These are phyloP conservation scores for Chaetops frenatus DNA, from an alignment of 2,113 vertebrate genomes.

Conservation along the genomic window DNA sequence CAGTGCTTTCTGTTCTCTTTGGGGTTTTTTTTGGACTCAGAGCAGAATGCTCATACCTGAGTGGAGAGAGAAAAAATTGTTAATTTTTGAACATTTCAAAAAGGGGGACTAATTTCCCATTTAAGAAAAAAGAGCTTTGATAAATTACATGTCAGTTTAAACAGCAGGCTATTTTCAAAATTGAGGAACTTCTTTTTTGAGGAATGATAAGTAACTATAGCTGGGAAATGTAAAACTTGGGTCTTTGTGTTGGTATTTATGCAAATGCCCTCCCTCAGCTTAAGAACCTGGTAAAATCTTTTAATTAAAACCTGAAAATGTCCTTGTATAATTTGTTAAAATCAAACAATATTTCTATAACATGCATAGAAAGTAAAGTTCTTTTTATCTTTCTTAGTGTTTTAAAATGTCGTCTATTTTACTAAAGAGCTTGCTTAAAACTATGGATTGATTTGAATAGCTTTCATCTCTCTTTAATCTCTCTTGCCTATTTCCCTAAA, in stretches of 20 bases:
- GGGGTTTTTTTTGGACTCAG: accelerated
- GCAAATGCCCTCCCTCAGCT: not conserved
- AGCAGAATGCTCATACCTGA: not conserved
- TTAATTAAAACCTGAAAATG: not conserved
- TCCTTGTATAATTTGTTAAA: not conserved
- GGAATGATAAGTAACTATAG: not conserved
- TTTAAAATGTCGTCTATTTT: not conserved
- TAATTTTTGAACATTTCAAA: not conserved
- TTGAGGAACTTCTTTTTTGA: not conserved
- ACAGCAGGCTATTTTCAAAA: not conserved
- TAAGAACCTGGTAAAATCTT: not conserved
- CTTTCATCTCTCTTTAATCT: not conserved
- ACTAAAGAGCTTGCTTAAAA: not conserved
- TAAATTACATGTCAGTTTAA: not conserved
- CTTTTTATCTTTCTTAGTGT: not conserved
- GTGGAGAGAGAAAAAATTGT: not conserved
- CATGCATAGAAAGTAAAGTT: not conserved
- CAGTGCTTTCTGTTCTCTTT: not conserved
- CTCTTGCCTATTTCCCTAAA: not conserved
- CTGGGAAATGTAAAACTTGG: not conserved
- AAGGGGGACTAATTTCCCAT: not conserved
- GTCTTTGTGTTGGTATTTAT: not conserved
- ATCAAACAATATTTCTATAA: not conserved
- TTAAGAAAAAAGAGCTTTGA: not conserved
- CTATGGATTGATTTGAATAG: not conserved